Conservation (phyloP, 2,113 vertebrate species). For the Phocoena sinus region DNA sequence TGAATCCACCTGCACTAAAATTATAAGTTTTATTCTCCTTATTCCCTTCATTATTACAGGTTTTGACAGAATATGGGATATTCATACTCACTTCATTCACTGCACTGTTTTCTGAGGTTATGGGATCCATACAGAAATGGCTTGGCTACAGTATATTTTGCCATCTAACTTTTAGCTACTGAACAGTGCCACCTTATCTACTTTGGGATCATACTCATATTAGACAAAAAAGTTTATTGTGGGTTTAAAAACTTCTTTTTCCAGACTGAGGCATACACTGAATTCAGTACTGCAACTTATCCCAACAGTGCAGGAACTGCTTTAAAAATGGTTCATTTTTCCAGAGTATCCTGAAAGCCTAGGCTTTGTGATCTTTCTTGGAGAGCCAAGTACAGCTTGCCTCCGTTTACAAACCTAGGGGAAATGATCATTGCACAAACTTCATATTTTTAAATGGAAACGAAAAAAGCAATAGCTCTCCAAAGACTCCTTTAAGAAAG, state of each 20-base stretch:
- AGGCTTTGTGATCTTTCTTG: conserved; percentile 16
- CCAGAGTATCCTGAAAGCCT: neutral
- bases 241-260: neutral
- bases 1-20: conserved; percentile 35
- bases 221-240: neutral
- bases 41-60: neutral
- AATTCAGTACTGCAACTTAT: neutral
- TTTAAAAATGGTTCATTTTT: conserved; percentile 21
- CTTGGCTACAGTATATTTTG: neutral
- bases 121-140: neutral
- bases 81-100: neutral
- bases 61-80: conserved; percentile 22
- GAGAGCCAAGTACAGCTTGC: neutral
- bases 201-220: neutral
- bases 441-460: conserved; percentile 34
- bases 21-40: neutral
- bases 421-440: neutral
- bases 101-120: neutral
- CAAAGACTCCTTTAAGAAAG: conserved; percentile 38
- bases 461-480: neutral
- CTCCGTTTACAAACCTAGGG: neutral
- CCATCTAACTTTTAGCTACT: neutral
- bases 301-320: neutral
- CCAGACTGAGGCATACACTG: neutral
- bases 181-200: neutral